Evolutionary conservation across 1,140 invertebrate species (phyloP).

Genomic region (Cyrtorhinus lividipennis): DNA sequence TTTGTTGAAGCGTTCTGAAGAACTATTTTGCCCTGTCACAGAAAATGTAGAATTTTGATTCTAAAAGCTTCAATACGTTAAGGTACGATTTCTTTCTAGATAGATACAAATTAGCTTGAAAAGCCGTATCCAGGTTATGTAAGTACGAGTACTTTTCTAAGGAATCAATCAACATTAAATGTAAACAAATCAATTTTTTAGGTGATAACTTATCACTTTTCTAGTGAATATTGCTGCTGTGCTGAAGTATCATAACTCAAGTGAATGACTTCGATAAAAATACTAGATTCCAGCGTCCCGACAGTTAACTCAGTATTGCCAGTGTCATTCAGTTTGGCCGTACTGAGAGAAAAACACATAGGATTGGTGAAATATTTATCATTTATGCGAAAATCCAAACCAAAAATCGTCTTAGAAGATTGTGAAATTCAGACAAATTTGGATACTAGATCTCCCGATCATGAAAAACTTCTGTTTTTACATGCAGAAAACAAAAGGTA

Average conservation of each 20-base stretch:
- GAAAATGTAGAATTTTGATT: no score
- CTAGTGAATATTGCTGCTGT: neutral
- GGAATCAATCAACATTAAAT: no score
- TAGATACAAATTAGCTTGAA: no score
- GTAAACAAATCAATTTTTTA: no score
- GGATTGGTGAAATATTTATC: conserved; percentile 2
- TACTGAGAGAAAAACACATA: neutral
- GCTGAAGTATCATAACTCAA: neutral
- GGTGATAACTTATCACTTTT: neutral
- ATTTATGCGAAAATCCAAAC: neutral
- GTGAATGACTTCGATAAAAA: neutral
- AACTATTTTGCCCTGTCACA: no score
- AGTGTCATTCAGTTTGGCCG: neutral
- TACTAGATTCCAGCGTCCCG: neutral
- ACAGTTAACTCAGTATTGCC: neutral
- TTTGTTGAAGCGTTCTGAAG: no score
- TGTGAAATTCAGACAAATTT: neutral
- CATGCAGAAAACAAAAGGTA: neutral
- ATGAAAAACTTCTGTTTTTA: neutral
- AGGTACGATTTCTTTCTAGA: no score
- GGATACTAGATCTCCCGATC: neutral
- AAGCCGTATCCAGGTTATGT: no score
- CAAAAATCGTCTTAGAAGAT: neutral
- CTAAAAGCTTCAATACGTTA: no score
- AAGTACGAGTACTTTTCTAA: no score